These are phyloP conservation scores for Acanthopagrus latus DNA, from an alignment of 2,797 vertebrate genomes.

Conservation along the genomic window DNA sequence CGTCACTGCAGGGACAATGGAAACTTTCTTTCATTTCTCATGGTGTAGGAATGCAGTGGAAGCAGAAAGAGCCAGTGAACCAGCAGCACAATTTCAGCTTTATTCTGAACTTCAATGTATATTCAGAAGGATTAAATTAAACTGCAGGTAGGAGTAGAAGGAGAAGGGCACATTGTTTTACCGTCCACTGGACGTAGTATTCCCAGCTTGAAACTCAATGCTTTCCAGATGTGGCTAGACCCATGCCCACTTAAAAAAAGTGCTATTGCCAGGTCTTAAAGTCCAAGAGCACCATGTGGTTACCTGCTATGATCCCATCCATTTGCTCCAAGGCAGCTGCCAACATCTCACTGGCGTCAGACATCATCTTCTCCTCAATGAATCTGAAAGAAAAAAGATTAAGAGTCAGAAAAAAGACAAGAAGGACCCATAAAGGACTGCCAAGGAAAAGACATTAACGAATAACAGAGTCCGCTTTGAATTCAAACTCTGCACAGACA, in stretches of 20 bases:
- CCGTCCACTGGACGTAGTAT: slow-evolving; percentile 29
- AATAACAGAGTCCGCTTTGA: slow-evolving; percentile 8
- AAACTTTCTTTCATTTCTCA: slow-evolving; percentile 72
- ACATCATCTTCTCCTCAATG: slow-evolving; percentile 89
- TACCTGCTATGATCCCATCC: slow-evolving; percentile 99
- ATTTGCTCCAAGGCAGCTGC: slow-evolving; percentile 98
- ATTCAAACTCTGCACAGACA: not conserved
- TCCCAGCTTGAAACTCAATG: slow-evolving; percentile 53
- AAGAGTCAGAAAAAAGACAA: not conserved
- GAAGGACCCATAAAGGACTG: not conserved
- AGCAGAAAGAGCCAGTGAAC: slow-evolving; percentile 20
- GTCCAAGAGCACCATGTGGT: slow-evolving; percentile 43
- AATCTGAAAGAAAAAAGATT: slow-evolving; percentile 64
- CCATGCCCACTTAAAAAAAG: slow-evolving; percentile 55
- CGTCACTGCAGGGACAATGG: slow-evolving; percentile 76
- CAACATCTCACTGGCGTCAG: slow-evolving; percentile 97
- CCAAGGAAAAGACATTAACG: not conserved
- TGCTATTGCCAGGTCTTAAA: slow-evolving; percentile 27
- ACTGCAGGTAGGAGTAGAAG: slow-evolving; percentile 45
- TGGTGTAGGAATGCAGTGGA: slow-evolving; percentile 38
- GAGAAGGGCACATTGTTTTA: slow-evolving; percentile 47
- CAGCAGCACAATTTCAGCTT: slow-evolving; percentile 38
- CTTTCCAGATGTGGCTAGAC: slow-evolving; percentile 75
- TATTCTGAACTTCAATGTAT: slow-evolving; percentile 32
- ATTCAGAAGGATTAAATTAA: slow-evolving; percentile 46